Evolutionary conservation across 2,113 vertebrate species (phyloP), one percentile per base, ranked within the genome.

Genomic region (Tenebrosternarchus preto): DNA sequence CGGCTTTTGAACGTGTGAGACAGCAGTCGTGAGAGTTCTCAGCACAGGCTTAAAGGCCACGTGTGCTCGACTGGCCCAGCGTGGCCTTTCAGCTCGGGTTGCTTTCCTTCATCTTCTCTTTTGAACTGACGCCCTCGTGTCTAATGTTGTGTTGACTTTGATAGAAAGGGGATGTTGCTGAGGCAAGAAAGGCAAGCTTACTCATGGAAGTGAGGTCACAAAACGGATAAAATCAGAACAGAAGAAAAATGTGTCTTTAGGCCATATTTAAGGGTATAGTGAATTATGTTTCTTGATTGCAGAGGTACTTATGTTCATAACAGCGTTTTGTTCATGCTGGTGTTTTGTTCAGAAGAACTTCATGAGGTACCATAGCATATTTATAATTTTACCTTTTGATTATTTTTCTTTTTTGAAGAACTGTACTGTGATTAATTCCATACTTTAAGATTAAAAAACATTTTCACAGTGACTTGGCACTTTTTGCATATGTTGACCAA

Each of bases 21-120:
- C 73, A 67, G 63, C 71, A 43, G 17, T 2, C 66, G 80, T 80
- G 39, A 80, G 83, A 17, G 83, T 85, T 82, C 67, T 76, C 39
- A 0, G 60, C 67, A 71, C 29, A 68, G 76, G 68, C 72, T 71
- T 81, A 79, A 84, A 84, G 83, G 66, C 70, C 76, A 82, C 61
- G 61, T 61, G 74, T 71, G 20, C 25, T 66, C 82, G 70, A 56
- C 24, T n/a, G 76, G 57, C 25, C 43, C 67, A 76, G 72, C 55
- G 19, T 75, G 57, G n/a, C 39, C 67, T 68, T 82, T 82, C 39
- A 67, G 70, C 67, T 78, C 72, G 72, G 61, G 80, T 82, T 76
- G 67, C 63, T 79, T 53, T 66, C 39, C 57, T 46, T 24, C 8
- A 25, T 29, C 56, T 39, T 71, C 72, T 70, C 74, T 80, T 76